Evolutionary conservation across 1,140 invertebrate genomes (phyloP).

Genomic region (Agraylea sexmaculata): DNA sequence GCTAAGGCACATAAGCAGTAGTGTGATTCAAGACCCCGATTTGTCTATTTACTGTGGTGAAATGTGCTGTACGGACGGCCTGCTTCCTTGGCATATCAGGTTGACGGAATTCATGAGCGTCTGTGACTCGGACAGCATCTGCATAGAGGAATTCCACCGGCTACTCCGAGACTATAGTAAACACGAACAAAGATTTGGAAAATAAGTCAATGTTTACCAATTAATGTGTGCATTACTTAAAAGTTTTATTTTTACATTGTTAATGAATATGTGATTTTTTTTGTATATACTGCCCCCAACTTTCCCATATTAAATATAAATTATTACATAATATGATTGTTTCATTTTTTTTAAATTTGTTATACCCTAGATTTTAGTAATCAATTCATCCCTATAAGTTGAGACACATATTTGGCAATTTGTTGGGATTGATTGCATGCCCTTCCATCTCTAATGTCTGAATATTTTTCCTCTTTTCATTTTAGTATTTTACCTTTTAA

Average conservation of each 20-base stretch:
- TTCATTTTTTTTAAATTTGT: slow-evolving; percentile 1
- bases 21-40: slow-evolving; percentile 52
- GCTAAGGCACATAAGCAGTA: slow-evolving; percentile 34
- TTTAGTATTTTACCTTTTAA: background rate
- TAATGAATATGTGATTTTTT: background rate
- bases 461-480: slow-evolving; percentile 5
- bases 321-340: slow-evolving; percentile 4
- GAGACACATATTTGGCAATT: too few species aligned
- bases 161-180: slow-evolving; percentile 47
- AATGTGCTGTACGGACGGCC: slow-evolving; percentile 44
- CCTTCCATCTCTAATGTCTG: slow-evolving; percentile 2
- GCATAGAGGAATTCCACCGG: slow-evolving; percentile 41
- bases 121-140: slow-evolving; percentile 40
- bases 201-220: slow-evolving; percentile 30
- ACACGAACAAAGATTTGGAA: slow-evolving; percentile 57
- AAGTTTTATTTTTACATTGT: background rate
- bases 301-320: slow-evolving; percentile 2
- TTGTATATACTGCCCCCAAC: slow-evolving; percentile 7
- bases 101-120: slow-evolving; percentile 55
- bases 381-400: too few species aligned
- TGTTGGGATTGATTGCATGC: background rate
- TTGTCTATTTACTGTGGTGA: slow-evolving; percentile 49
- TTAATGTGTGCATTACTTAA: background rate
- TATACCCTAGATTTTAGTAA: background rate
- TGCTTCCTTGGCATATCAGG: slow-evolving; percentile 60